A percentile compares a stretch with the other conserved stretches of the same genome.
Evolutionary conservation across 2,113 vertebrate genomes (phyloP).

Genomic region (Girardinichthys multiradiatus): DNA sequence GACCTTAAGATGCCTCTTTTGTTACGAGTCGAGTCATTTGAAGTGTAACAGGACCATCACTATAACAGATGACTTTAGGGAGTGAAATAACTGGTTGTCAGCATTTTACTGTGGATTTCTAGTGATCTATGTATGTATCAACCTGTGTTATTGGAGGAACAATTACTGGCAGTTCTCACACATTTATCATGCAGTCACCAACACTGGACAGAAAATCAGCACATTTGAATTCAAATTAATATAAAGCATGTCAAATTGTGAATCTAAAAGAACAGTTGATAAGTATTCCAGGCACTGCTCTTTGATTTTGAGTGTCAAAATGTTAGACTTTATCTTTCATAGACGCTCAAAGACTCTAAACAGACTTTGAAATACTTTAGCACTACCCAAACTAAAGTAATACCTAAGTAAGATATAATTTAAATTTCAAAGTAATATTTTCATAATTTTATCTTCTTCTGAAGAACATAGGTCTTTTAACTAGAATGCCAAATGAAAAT

Average conservation of each 20-base stretch:
- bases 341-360: neutral
- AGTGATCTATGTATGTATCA: slow-evolving; percentile 41
- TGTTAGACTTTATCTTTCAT: neutral
- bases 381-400: neutral
- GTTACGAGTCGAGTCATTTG: slow-evolving; percentile 57
- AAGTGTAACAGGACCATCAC: slow-evolving; percentile 35
- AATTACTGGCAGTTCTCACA: slow-evolving; percentile 5
- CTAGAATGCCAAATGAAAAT: neutral
- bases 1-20: slow-evolving; percentile 45
- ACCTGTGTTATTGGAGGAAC: neutral
- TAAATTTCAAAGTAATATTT: neutral
- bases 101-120: slow-evolving; percentile 43
- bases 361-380: neutral
- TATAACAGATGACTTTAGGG: slow-evolving; percentile 47
- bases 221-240: neutral
- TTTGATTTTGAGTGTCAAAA: neutral
- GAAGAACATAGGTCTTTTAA: too few relatives aligned
- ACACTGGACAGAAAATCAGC: slow-evolving; percentile 1
- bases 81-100: slow-evolving; percentile 54
- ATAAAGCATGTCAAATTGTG: neutral
- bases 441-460: neutral
- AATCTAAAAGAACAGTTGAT: neutral
- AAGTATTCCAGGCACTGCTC: neutral
- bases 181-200: neutral
- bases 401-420: neutral